These are phyloP conservation scores for Apaloderma vittatum DNA, from an alignment of 2,113 vertebrate species.

Conservation along the genomic window DNA sequence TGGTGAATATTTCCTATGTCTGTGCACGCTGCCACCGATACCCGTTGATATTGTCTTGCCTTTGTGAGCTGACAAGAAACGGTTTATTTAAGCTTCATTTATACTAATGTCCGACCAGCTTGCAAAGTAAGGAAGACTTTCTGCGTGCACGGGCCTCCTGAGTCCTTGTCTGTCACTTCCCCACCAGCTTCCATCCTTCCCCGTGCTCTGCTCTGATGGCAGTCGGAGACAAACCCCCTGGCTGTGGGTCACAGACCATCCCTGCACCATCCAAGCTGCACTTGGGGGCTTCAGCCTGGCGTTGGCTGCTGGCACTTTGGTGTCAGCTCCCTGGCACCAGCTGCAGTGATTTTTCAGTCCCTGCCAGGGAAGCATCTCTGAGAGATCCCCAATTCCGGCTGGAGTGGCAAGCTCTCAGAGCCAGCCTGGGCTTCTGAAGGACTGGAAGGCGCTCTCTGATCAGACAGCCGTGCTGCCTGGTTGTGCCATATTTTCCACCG, in stretches of 20 bases:
- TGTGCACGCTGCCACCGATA: neutral
- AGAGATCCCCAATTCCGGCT: neutral
- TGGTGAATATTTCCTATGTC: neutral
- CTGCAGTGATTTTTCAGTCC: neutral
- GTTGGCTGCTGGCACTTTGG: neutral
- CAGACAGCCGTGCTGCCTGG: neutral
- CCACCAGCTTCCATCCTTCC: neutral
- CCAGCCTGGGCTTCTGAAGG: neutral
- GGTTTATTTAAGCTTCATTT: neutral
- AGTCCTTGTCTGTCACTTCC: neutral
- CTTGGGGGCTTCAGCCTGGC: rapidly evolving
- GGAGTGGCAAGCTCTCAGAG: neutral
- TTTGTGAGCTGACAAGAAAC: neutral
- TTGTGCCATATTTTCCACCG: neutral
- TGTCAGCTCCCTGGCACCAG: neutral
- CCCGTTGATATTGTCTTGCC: neutral
- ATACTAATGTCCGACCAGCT: neutral
- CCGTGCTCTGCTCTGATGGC: rapidly evolving
- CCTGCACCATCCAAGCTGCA: rapidly evolving
- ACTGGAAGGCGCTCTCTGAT: neutral
- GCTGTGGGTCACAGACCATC: neutral
- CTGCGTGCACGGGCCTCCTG: neutral
- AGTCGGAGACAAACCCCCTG: neutral
- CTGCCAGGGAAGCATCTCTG: neutral
- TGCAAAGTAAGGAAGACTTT: neutral